A percentile compares a stretch with the other conserved stretches of the same genome.
phyloP scores from a whole-genome alignment of 2,113 vertebrate genomes.

The Psammodynastes pulverulentus region DNA sequence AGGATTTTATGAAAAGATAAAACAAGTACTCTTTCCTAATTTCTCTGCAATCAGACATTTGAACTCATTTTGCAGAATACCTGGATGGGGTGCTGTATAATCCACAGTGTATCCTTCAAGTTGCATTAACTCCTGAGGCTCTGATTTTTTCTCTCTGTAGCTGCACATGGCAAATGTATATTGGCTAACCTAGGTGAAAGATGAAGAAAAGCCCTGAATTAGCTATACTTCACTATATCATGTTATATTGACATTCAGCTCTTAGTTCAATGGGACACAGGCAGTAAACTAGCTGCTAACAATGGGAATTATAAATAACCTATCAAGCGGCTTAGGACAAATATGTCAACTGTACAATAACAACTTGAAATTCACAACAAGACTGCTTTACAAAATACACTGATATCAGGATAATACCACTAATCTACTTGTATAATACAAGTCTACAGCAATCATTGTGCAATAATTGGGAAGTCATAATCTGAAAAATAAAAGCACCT shows the following conservation, averaged over 20 bases:
- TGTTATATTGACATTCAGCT: neutral
- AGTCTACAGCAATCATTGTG: neutral
- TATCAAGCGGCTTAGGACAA: neutral
- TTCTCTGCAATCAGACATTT: neutral
- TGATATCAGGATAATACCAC: neutral
- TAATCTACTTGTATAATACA: neutral
- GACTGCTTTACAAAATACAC: neutral
- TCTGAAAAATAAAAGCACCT: neutral
- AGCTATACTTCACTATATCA: constrained; percentile 11
- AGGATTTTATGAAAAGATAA: neutral
- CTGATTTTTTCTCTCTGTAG: constrained; percentile 95
- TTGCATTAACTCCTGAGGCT: constrained; percentile 97
- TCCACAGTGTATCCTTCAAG: constrained; percentile 97
- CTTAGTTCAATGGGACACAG: neutral
- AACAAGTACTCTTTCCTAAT: neutral
- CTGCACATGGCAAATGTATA: constrained; percentile 99
- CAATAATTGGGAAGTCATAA: neutral
- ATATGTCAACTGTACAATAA: neutral
- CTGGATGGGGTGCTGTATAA: constrained; percentile 90
- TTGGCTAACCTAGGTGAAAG: constrained; percentile 86
- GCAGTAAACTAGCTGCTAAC: neutral
- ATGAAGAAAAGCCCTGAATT: constrained; percentile 25
- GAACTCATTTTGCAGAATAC: constrained; percentile 62
- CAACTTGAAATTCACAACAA: neutral
- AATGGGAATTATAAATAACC: neutral